phyloP scores from a whole-genome alignment of 2,888 invertebrate genomes.

The Hololepta plana region DNA sequence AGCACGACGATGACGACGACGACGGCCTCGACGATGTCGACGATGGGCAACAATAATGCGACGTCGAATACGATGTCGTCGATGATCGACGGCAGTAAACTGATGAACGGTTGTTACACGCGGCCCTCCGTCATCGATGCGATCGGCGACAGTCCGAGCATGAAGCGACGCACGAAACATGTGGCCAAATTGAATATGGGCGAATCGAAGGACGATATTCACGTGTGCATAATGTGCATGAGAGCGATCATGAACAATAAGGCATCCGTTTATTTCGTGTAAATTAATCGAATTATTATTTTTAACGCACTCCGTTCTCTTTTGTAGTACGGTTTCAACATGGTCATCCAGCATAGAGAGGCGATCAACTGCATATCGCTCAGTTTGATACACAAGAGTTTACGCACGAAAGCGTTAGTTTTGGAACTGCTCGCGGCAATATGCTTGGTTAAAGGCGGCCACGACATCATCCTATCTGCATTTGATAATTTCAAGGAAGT shows the following conservation, averaged over 20 bases:
- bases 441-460: conserved; percentile 97
- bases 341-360: conserved; percentile 95
- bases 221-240: conserved; percentile 98
- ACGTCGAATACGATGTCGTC: conserved; percentile 18
- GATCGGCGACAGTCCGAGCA: conserved; percentile 46
- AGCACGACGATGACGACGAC: conserved; percentile 10
- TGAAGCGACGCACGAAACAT: conserved; percentile 62
- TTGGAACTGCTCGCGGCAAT: conserved; percentile 94
- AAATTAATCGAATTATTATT: conserved; percentile 1
- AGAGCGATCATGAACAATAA: conserved; percentile 99
- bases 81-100: conserved; percentile 23
- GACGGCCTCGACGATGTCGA: conserved; percentile 20
- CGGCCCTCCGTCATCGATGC: conserved; percentile 22
- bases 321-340: conserved; percentile 89
- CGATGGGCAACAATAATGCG: conserved; percentile 23
- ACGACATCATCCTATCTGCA: conserved; percentile 89
- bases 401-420: conserved; percentile 93
- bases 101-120: conserved; percentile 14
- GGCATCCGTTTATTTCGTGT: conserved; percentile 31
- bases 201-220: conserved; percentile 93
- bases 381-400: conserved; percentile 89
- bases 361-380: conserved; percentile 97
- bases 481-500: conserved; percentile 97
- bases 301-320: not conserved
- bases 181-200: conserved; percentile 86